Evolutionary conservation across 2,113 vertebrate genomes (phyloP).

Genomic region (Phalacrocorax brasilianus): DNA sequence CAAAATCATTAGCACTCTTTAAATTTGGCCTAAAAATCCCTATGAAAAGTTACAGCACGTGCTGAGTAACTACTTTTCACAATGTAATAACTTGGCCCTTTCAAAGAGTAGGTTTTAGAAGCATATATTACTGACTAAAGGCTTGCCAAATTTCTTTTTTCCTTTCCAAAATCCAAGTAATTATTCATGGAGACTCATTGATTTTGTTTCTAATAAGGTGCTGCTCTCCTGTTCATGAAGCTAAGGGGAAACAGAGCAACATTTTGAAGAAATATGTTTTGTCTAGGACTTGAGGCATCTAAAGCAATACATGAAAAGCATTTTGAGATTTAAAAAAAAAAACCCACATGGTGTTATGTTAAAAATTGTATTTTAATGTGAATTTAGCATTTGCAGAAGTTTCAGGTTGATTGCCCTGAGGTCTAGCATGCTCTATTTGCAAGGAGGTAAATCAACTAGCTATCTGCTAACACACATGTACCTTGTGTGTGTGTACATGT

Average conservation of each 20-base stretch:
- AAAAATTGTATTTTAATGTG: background rate
- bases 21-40: slow-evolving; percentile 54
- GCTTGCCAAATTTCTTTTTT: slow-evolving; percentile 55
- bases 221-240: background rate
- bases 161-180: slow-evolving; percentile 17
- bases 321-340: background rate
- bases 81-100: slow-evolving; percentile 45
- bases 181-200: slow-evolving; percentile 27
- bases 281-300: background rate
- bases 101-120: slow-evolving; percentile 47
- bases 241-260: background rate
- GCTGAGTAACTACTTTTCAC: slow-evolving; percentile 63
- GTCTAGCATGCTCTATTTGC: background rate
- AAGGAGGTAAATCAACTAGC: background rate
- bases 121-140: slow-evolving; percentile 12
- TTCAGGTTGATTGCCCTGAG: background rate
- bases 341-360: background rate
- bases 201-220: slow-evolving; percentile 53
- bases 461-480: background rate
- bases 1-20: slow-evolving; percentile 55
- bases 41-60: slow-evolving; percentile 53
- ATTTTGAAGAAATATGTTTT: slow-evolving; percentile 13
- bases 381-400: background rate
- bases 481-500: rapidly evolving
- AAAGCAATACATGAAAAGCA: background rate